Base-by-base conservation (phyloP, 23 tunicate species). In the Styela clava region DNA sequence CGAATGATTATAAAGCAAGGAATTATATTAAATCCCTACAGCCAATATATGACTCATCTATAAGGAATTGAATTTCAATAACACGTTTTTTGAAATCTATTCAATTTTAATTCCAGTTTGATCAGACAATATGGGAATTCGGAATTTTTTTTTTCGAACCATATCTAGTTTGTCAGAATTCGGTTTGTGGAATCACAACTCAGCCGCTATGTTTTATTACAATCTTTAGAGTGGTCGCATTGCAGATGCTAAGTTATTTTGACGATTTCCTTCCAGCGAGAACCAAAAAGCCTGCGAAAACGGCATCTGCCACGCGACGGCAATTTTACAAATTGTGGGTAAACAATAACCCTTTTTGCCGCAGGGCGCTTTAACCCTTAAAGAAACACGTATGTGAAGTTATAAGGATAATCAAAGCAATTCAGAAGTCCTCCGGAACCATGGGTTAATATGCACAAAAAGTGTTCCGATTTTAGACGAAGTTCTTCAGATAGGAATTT, bases 271-370 rank as follows among this genome's bases (percentile, higher is more conserved):
- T 12, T 44, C 9, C 56, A 44, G 56, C 56, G 12, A 5, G 9
- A 12, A 5, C 56, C 56, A 7, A 44, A 44, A 44, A 44, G 7
- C 56, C 12, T 44, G 56, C 56, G 31, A 67, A 67, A 67, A 67
- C 71, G 71, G 18, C 71, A 67, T 67, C 71, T 67, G 71, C 71
- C 71, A 67, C 71, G 31, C 71, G 71, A 67, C 71, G 71, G 16
- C 31, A 0, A 44, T 5, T 67, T 29, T 16, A 67, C 19, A 67
- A 67, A 27, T 1, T 25, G 71, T 1, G 31, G 71, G 31, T 27
- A 67, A 25, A 1, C 30, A 1, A 25, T 67, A 29, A 67, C 71
- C 71, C 71, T 67, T 16, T 27, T 16, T 29, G 71, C 64, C 22
- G 31, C 71, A 67, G 24, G 1, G 31, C 22, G n/a, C 19, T 25